Evolutionary conservation across 1,140 invertebrate species (phyloP), one percentile per base, ranked within the genome.

Genomic region (Drosophila littoralis): DNA sequence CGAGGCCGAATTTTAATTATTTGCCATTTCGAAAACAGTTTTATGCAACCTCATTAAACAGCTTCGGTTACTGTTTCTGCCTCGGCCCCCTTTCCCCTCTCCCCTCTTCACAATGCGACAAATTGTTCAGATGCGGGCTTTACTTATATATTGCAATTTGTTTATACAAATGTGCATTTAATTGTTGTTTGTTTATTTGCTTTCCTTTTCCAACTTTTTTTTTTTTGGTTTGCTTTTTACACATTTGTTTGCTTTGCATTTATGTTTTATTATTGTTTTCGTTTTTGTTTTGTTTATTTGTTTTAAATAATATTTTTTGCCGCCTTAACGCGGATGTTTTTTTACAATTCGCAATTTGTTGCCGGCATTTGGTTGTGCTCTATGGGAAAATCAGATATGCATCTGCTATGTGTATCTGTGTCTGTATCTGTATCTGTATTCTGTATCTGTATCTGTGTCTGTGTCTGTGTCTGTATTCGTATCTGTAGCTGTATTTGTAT

Each of bases 101-200:
- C 7, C 36, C 0, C 8, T 10, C 45, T 6, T 1, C 1, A 12
- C 46, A 28, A 7, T 3, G 40, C 40, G 40, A 57, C 15, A 60
- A 68, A 51, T 52, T 61, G 57, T 61, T 69, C 17, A 51, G 48
- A 45, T 63, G 17, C n/a, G 35, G 35, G 48, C 58, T 67, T 58
- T 48, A 40, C 22, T 59, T 69, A 38, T 61, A 13, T 43, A 43
- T 45, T 15, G 12, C 28, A 50, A 43, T 77, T 83, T 74, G 75
- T 84, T 84, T 86, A 42, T 80, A 78, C 81, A 85, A 81, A 86
- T 81, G 65, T 75, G 63, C 78, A 81, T 65, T 78, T 85, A 85
- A 85, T 78, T 85, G 66, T 66, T 81, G 61, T 80, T 22, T 66
- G 43, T 54, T 40, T 32, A 57, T 70, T 60, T 60, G 54, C 35